Percentiles rank a stretch among this genome's conserved stretches.
phyloP scores from a whole-genome alignment of 2,797 vertebrate genomes.

The Mormyrops attenuatus region DNA sequence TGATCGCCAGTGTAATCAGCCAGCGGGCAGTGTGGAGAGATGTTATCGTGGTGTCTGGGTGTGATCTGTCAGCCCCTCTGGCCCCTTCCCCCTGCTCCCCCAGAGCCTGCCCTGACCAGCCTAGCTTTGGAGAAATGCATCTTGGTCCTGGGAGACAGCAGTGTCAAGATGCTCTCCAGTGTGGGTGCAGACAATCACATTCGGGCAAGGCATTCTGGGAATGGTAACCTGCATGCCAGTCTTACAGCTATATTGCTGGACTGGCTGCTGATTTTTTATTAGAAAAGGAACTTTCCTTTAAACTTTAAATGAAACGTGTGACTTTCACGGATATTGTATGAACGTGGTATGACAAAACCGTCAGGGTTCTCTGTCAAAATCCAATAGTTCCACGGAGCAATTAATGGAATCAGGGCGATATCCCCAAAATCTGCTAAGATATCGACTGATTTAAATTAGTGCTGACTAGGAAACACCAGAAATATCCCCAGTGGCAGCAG shows the following conservation, averaged over 20 bases:
- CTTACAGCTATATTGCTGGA: not conserved
- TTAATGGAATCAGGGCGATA: not conserved
- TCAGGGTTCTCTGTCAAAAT: not conserved
- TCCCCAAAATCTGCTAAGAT: conserved; percentile 15
- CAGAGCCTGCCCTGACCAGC: not conserved
- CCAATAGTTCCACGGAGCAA: not conserved
- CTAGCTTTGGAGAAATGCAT: not conserved
- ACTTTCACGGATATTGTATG: not conserved
- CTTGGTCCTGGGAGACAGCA: not conserved
- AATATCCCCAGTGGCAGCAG: conserved; percentile 5
- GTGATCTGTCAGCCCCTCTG: not conserved
- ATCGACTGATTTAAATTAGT: conserved; percentile 18
- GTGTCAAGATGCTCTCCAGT: not conserved
- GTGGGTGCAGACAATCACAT: not conserved
- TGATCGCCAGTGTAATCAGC: not conserved
- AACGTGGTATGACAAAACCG: not conserved
- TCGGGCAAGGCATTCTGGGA: not conserved
- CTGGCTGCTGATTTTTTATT: not conserved
- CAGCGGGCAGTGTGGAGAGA: not conserved
- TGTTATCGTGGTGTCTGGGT: not conserved
- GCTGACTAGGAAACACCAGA: conserved; percentile 7
- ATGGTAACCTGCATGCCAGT: not conserved
- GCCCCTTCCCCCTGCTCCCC: not conserved
- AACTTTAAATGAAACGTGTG: not conserved
- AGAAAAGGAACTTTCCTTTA: not conserved